Evolutionary conservation across 2,888 invertebrate species (phyloP), one percentile per base, ranked within the genome.

Genomic region (Brenthis ino): DNA sequence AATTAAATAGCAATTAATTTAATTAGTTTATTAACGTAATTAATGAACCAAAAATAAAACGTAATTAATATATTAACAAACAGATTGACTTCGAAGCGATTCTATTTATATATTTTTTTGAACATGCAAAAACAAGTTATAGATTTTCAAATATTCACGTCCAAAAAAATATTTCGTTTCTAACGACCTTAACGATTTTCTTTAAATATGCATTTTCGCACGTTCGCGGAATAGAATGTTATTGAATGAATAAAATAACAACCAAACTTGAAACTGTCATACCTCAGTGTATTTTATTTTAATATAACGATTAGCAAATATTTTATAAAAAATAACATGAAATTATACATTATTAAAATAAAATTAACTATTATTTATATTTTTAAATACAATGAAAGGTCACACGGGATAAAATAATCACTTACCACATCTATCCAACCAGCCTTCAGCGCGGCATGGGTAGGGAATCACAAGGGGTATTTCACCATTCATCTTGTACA

Each of bases 401-500:
- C 24, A 48, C 6, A 37, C 28, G 4, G 13, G 12, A 16, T 6
- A 20, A 20, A 66, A 24, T 2, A 58, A 56, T 47, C 57, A 82
- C 91, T 89, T 77, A 93, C 93, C 92, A 76, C 91, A 93, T 88
- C 88, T 84, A 71, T 92, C 86, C 28, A 93, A 82, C 93, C 93
- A 93, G 56, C 93, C 93, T 77, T 93, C 93, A 20, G 87, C 93
- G 57, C 91, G 87, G 77, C 93, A 93, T 33, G 93, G 93, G 73
- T 87, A 93, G 64, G 85, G 79, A 72, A 92, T 93, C 76, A 85
- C 84, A 72, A 88, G 75, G 75, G 77, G 73, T 72, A 74, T 77
- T 76, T 86, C 83, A 75, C 78, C 82, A 80, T 82, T 88, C 91
- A 91, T 91, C 75, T 85, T 86, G 77, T 69, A 72, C 82, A 80